phyloP scores from a whole-genome alignment of 2,797 vertebrate genomes.

The Melanitta fusca region DNA sequence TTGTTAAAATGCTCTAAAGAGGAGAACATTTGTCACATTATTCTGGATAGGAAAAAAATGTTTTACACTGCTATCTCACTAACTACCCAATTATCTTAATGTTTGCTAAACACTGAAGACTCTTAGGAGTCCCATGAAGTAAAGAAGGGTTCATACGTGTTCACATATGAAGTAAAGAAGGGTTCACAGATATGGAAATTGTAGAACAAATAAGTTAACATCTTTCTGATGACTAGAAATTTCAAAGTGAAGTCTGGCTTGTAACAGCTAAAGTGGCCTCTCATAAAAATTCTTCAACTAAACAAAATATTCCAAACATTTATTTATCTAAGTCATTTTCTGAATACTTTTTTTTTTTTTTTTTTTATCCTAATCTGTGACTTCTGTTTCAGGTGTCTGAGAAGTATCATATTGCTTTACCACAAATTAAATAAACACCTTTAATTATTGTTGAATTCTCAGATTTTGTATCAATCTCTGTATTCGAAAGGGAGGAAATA shows the following conservation, averaged over 20 bases:
- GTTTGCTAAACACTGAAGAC: not conserved
- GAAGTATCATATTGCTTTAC: not conserved
- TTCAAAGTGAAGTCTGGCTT: not conserved
- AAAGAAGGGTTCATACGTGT: not conserved
- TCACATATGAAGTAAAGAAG: not conserved
- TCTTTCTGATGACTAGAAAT: not conserved
- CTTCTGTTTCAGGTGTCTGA: not conserved
- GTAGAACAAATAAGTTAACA: not conserved
- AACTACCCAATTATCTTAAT: not conserved
- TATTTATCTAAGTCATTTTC: not conserved
- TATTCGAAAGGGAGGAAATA: not conserved
- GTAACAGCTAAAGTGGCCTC: not conserved
- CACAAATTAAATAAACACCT: not conserved
- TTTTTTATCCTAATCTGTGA: not conserved
- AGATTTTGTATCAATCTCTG: not conserved
- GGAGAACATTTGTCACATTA: slow-evolving; percentile 20
- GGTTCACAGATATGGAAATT: not conserved
- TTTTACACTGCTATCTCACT: not conserved
- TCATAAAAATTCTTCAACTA: not conserved
- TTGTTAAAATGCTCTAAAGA: slow-evolving; percentile 17
- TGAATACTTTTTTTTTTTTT: not conserved
- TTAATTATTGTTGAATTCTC: not conserved
- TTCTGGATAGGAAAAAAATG: not conserved
- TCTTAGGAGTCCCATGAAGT: not conserved
- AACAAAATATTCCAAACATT: not conserved